Conservation (phyloP, 2,797 vertebrate genomes). For the Leptodon cayanensis region DNA sequence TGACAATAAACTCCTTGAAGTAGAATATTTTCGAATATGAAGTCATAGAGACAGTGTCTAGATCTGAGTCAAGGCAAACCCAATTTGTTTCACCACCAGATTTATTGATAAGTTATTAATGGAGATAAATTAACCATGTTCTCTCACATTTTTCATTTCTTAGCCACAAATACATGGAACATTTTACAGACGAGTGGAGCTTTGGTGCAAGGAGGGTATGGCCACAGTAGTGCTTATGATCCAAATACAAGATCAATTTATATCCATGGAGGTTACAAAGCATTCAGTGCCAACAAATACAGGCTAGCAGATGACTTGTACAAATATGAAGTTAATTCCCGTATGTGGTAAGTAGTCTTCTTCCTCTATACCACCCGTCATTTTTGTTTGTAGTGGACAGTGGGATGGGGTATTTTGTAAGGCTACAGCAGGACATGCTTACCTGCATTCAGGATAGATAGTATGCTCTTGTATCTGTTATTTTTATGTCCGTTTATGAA, state of each 20-base stretch:
- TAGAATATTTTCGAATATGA: not conserved
- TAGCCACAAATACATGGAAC: conserved; percentile 85
- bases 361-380: not conserved
- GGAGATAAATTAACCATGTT: not conserved
- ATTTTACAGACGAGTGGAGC: conserved; percentile 83
- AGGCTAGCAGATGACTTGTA: conserved; percentile 94
- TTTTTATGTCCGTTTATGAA: not conserved
- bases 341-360: conserved; percentile 81
- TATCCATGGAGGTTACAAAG: conserved; percentile 96
- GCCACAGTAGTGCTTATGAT: conserved; percentile 95
- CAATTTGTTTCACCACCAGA: not conserved
- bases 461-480: not conserved
- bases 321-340: conserved; percentile 84
- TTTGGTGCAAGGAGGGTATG: conserved; percentile 94
- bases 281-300: conserved; percentile 95
- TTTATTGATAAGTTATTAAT: not conserved
- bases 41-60: not conserved
- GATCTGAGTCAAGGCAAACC: not conserved
- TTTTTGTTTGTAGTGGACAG: not conserved
- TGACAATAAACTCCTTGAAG: not conserved
- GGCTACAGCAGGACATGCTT: not conserved
- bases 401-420: not conserved
- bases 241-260: conserved; percentile 83
- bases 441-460: not conserved
- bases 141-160: not conserved